Evolutionary conservation across 2,113 vertebrate species (phyloP), one percentile per base, ranked within the genome.

Genomic region (Plotosus lineatus): DNA sequence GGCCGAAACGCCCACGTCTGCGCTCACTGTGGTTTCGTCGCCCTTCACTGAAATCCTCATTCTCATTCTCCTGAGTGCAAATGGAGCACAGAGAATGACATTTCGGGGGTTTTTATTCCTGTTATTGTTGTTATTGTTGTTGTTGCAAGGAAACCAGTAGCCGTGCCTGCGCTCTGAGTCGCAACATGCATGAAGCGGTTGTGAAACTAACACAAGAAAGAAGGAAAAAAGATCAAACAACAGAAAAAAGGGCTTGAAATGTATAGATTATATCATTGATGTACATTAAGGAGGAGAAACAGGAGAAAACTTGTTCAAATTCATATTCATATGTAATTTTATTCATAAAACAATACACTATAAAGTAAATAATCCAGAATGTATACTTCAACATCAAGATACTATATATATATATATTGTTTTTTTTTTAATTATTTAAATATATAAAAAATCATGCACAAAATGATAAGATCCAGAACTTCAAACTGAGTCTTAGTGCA

Each of bases 1-100:
- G 56, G 51, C 21, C 53, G 42, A 19, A 7, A 28, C 48, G 4
- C 40, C 17, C 21, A n/a, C 28, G 44, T 23, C 36, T 75, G 28
- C 36, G 58, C 42, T 61, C 68, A 17, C 3, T 85, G 79, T 71
- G 76, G 83, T 69, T 82, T 85, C 55, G 21, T 12, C 48, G 38
- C 63, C 36, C 73, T 15, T 71, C 14, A 14, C 1, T 55, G 44
- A 40, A 40, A 58, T 53, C n/a, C 6, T 9, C 50, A 19, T 0
- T 19, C 7, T n/a, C 23, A 21, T 33, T 40, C 38, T 48, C 56
- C 33, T 40, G 33, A 19, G 19, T 58, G 74, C 53, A 50, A 15
- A n/a, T n/a, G 50, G 21, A 53, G 72, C 48, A n/a, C 71, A 42
- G 42, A 66, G 36, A 6, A 1, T 46, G 40, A 44, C 65, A 46